phyloP scores from a whole-genome alignment of 2,113 vertebrate genomes.

The Ibidorhyncha struthersii region DNA sequence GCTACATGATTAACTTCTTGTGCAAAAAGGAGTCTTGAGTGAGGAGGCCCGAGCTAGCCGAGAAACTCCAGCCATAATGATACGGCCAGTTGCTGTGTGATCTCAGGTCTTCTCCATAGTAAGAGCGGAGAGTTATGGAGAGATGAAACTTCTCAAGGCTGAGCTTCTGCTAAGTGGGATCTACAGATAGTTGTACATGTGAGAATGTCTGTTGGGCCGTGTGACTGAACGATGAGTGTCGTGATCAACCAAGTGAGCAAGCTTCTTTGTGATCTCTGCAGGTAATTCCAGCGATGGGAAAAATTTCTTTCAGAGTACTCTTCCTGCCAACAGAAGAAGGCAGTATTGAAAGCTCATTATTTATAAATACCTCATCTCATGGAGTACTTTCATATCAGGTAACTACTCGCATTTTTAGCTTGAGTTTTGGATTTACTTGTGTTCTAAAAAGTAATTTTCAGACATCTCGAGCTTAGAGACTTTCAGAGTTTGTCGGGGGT shows the following conservation, averaged over 20 bases:
- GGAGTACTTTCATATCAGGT: conserved; percentile 92
- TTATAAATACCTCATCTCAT: conserved; percentile 97
- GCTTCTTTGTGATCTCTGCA: conserved; percentile 66
- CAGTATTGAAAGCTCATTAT: conserved; percentile 94
- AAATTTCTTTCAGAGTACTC: conserved; percentile 92
- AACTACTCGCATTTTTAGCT: conserved; percentile 19
- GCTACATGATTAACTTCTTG: neutral
- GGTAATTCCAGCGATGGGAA: conserved; percentile 94
- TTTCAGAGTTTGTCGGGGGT: neutral
- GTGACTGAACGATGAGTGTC: neutral
- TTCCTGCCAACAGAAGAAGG: conserved; percentile 95
- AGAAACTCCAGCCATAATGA: neutral
- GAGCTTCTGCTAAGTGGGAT: neutral
- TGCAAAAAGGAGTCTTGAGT: neutral
- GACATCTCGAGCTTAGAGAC: neutral
- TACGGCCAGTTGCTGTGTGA: neutral
- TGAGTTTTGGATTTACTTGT: neutral
- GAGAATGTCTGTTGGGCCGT: neutral
- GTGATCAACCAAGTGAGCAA: neutral
- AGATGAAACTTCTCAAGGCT: neutral
- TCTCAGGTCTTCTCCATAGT: neutral
- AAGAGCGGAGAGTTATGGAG: neutral
- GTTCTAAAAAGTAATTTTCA: neutral
- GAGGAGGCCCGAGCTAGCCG: accelerated
- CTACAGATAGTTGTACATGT: accelerated